Evolutionary conservation across 2,888 invertebrate species (phyloP), one percentile per base, ranked within the genome.

Genomic region (Tetragonula carbonaria): DNA sequence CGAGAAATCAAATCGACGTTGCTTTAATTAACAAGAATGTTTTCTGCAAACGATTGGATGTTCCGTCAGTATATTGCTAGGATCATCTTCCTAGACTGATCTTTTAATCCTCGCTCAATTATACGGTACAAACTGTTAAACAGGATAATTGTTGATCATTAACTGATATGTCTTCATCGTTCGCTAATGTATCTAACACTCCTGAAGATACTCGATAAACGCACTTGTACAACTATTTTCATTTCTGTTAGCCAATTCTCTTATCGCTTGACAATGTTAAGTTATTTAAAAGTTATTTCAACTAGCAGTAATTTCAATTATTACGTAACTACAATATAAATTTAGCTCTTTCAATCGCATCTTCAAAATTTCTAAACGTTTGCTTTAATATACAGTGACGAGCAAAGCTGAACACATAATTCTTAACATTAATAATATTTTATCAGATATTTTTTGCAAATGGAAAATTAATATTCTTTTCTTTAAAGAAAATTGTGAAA

Each of bases 121-220:
- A 63, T 51, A 74, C 18, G 68, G 28, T 68, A 28, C 68, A 51
- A 74, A 74, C 51, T 63, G 51, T 68, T 68, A 51, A 68, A 68
- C 68, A 51, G 28, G 68, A 68, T 68, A 68, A 51, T 68, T 68
- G 51, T 51, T 18, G 51, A 28, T 28, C 68, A 51, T 68, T 68
- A 68, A 18, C 68, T 68, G 28, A 51, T 18, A 68, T 18, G 68
- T 23, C 68, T 68, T 68, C 68, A 68, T 68, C 68, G 18, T 68
- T 28, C 68, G n/a, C 28, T 28, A 68, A 68, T 21, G 21, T 28
- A 51, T 23, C 68, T 13, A 51, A 68, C 21, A 68, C 28, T 51
- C 3, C 2, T 5, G 5, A 68, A 68, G 50, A 4, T 4, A 28
- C 5, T 18, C 51, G 8, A 51, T 5, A 51, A 51, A 21, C 5